A percentile compares a stretch with the other conserved stretches of the same genome.
Evolutionary conservation across 2,888 invertebrate species (phyloP).

Genomic region (Drosophila picticornis): DNA sequence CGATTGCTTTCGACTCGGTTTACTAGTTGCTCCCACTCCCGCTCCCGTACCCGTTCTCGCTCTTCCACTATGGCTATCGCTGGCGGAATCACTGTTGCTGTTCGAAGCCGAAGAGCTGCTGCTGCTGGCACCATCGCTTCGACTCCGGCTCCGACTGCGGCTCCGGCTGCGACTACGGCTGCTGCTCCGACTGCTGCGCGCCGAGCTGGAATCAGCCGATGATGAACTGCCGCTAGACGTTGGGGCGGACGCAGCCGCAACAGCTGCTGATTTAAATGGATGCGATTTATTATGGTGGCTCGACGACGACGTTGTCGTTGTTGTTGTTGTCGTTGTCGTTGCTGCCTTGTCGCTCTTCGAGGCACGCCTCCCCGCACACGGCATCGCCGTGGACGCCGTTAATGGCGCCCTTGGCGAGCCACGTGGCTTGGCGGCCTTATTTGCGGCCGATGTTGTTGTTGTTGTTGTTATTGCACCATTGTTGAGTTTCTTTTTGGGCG

Average conservation of each 20-base stretch:
- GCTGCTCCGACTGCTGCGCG: constrained; percentile 70
- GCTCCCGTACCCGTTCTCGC: neutral
- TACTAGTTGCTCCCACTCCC: constrained; percentile 36
- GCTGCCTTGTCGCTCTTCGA: constrained; percentile 66
- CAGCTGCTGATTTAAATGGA: constrained; percentile 35
- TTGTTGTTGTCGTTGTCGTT: constrained; percentile 49
- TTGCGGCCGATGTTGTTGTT: constrained; percentile 41
- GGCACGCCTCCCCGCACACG: constrained; percentile 74
- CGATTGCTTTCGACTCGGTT: constrained; percentile 71
- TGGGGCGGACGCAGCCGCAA: constrained; percentile 66
- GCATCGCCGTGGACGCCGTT: constrained; percentile 48
- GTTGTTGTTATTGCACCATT: constrained; percentile 81
- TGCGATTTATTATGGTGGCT: constrained; percentile 51
- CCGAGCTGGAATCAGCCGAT: constrained; percentile 81
- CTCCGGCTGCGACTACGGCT: constrained; percentile 63
- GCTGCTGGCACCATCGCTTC: constrained; percentile 23
- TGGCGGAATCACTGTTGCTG: constrained; percentile 46
- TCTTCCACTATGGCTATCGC: constrained; percentile 19
- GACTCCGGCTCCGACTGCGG: constrained; percentile 16
- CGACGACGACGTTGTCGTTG: constrained; percentile 60
- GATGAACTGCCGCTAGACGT: constrained; percentile 82
- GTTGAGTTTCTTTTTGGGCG: constrained; percentile 83
- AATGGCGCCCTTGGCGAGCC: constrained; percentile 57
- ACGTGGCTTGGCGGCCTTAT: constrained; percentile 60
- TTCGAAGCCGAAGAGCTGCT: constrained; percentile 35